These are phyloP conservation scores for Virgularia gustaviana DNA, from an alignment of 92 coral and sea anemone genomes.

Conservation along the genomic window DNA sequence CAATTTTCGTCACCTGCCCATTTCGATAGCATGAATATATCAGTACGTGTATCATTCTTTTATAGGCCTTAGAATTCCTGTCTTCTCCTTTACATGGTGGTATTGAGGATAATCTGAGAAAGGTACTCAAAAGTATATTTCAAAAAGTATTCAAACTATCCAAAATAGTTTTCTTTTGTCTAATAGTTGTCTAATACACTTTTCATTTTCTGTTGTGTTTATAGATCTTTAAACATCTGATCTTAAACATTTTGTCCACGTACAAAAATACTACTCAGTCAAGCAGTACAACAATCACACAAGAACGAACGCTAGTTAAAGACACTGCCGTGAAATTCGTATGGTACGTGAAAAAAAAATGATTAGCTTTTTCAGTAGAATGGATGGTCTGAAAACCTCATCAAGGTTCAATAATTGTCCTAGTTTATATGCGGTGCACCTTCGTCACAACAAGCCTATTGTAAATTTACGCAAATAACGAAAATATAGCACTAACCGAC, in stretches of 20 bases:
- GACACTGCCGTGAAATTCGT: constrained; percentile 74
- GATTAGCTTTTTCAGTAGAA: too few relatives aligned
- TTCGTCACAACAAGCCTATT: too few relatives aligned
- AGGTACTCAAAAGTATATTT: constrained; percentile 38
- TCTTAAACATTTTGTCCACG: constrained; percentile 69
- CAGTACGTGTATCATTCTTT: neutral
- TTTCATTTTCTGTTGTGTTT: neutral
- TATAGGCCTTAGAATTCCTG: constrained; percentile 64
- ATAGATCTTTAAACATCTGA: constrained; percentile 70
- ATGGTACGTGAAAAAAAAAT: constrained; percentile 51
- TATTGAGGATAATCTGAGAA: constrained; percentile 60
- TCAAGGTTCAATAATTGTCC: too few relatives aligned
- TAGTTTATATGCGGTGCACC: too few relatives aligned
- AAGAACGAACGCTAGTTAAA: constrained; percentile 61
- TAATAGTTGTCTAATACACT: neutral
- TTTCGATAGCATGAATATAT: too few relatives aligned
- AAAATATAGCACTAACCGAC: too few relatives aligned
- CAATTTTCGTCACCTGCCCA: too few relatives aligned
- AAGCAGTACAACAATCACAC: constrained; percentile 50
- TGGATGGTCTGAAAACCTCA: too few relatives aligned
- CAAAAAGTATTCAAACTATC: neutral
- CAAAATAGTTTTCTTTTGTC: neutral
- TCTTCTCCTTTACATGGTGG: constrained; percentile 75
- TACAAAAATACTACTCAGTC: constrained; percentile 53
- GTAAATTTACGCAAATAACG: too few relatives aligned